These are phyloP conservation scores for Drosophila aldrichi DNA, from an alignment of 2,888 invertebrate species.

Conservation along the genomic window DNA sequence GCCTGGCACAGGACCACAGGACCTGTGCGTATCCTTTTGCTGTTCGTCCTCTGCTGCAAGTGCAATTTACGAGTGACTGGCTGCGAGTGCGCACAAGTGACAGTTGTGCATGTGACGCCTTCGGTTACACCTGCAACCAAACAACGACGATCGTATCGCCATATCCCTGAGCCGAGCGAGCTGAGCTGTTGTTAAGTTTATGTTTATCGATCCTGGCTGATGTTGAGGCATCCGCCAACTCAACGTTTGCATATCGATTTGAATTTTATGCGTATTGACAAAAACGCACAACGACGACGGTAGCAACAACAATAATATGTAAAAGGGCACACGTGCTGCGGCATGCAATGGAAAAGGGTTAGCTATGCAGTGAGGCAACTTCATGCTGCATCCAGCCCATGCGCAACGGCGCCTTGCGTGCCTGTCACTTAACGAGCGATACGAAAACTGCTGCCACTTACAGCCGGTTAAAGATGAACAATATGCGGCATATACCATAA, in stretches of 20 bases:
- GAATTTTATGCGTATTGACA: conserved; percentile 72
- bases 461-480: conserved; percentile 62
- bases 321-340: conserved; percentile 62
- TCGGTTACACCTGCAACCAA: conserved; percentile 72
- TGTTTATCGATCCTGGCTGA: conserved; percentile 65
- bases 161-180: conserved; percentile 2
- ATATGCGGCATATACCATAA: conserved; percentile 45
- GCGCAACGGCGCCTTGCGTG: conserved; percentile 74
- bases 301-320: conserved; percentile 8
- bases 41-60: conserved; percentile 44
- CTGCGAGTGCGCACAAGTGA: conserved; percentile 54
- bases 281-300: conserved; percentile 28
- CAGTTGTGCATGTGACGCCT: conserved; percentile 77
- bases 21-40: conserved; percentile 15
- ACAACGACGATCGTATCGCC: conserved; percentile 57
- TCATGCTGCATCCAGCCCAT: conserved; percentile 21
- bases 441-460: conserved; percentile 59
- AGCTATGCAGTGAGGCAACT: conserved; percentile 26
- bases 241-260: conserved; percentile 73
- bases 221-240: conserved; percentile 68
- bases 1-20: conserved; percentile 5
- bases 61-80: conserved; percentile 76
- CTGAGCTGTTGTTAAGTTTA: conserved; percentile 10
- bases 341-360: conserved; percentile 21
- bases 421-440: conserved; percentile 75